A percentile compares a stretch with the other conserved stretches of the same genome.
Evolutionary conservation across 2,113 vertebrate genomes (phyloP).

Genomic region (Aplodontia rufa): DNA sequence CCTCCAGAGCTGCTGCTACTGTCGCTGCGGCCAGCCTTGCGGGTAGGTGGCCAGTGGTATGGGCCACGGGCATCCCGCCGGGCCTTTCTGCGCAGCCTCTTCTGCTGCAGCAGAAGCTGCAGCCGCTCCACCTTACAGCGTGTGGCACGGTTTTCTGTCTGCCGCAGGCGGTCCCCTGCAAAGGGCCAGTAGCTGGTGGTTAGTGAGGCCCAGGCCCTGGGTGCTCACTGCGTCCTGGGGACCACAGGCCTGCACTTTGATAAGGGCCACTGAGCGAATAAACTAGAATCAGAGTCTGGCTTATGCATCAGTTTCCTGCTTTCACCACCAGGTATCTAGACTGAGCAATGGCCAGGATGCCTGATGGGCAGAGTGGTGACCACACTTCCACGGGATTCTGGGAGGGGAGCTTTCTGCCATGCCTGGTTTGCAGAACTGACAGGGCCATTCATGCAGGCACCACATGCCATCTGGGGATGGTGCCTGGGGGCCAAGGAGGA

Average conservation of each 20-base stretch:
- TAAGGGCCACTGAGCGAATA: too few relatives aligned
- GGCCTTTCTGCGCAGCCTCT: constrained; percentile 95
- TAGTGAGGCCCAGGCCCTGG: neutral
- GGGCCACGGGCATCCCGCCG: constrained; percentile 92
- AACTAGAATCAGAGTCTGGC: neutral
- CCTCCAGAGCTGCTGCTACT: constrained; percentile 93
- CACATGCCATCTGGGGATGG: constrained; percentile 53
- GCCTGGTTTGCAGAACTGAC: neutral
- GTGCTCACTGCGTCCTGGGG: too few relatives aligned
- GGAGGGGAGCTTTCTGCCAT: neutral
- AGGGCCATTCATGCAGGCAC: constrained; percentile 23
- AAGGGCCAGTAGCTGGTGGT: neutral
- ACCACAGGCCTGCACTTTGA: neutral
- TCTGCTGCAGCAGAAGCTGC: constrained; percentile 98
- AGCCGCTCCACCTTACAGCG: constrained; percentile 98
- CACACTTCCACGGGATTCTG: rapidly evolving
- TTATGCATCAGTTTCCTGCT: neutral
- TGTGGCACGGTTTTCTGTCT: constrained; percentile 97
- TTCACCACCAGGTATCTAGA: neutral
- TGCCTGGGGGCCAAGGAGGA: neutral
- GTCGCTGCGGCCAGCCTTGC: constrained; percentile 94
- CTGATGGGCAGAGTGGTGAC: rapidly evolving
- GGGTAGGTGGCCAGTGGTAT: constrained; percentile 95
- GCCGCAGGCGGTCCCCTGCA: constrained; percentile 93
- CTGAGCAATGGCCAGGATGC: neutral